A percentile compares a stretch with the other conserved stretches of the same genome.
Evolutionary conservation across 2,888 invertebrate species (phyloP).

Genomic region (Heliconius aoede): DNA sequence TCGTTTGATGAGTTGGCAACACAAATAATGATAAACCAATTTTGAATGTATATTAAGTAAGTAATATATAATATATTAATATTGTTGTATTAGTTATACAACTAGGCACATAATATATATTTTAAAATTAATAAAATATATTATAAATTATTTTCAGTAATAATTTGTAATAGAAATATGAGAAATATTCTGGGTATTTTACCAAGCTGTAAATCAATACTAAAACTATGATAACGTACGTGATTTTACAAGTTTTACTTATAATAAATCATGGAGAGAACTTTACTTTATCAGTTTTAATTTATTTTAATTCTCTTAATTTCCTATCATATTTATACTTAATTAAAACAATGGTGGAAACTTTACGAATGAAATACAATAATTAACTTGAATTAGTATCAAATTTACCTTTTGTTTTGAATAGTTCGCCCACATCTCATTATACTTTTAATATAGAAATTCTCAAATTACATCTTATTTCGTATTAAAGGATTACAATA

Average conservation of each 20-base stretch:
- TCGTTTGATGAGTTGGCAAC: neutral
- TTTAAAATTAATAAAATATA: too few species aligned
- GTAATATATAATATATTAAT: neutral
- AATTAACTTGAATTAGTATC: neutral
- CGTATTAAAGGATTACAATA: too few species aligned
- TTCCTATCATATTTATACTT: neutral
- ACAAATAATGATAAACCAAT: neutral
- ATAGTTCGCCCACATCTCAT: neutral
- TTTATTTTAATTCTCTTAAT: neutral
- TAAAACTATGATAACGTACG: neutral
- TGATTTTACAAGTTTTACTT: neutral
- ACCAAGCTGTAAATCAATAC: neutral
- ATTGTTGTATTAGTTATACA: neutral
- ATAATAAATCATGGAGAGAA: neutral
- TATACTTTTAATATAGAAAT: neutral
- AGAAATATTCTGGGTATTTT: neutral
- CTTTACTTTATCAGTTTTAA: neutral
- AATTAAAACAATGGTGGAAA: constrained; percentile 13
- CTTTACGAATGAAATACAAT: neutral
- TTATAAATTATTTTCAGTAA: too few species aligned
- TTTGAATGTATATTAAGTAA: too few species aligned
- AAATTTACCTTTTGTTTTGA: neutral
- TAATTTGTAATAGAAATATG: too few species aligned
- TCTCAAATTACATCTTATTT: neutral
- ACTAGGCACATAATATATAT: neutral